phyloP scores from a whole-genome alignment of 2,797 vertebrate species.

The Lepus townsendii region DNA sequence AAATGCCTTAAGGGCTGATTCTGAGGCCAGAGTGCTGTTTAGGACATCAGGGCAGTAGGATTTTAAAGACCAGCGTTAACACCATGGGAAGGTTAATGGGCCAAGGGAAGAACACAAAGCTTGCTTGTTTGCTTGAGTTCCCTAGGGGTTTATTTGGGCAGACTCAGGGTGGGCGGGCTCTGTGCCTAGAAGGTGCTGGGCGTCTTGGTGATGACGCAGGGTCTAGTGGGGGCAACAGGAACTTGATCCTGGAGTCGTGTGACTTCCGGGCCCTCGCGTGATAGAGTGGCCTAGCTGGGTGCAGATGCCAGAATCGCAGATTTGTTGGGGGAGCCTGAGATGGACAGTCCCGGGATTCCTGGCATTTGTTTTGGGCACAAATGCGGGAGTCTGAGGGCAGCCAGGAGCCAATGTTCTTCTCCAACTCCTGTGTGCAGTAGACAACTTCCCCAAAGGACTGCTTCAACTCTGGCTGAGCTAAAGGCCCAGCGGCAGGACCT shows the following conservation, averaged over 20 bases:
- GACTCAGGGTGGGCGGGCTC: not conserved
- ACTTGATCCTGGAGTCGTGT: not conserved
- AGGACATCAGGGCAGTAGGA: not conserved
- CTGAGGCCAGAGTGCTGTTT: too few species aligned
- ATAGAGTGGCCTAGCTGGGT: too few species aligned
- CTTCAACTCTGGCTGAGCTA: not conserved
- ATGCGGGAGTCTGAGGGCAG: not conserved
- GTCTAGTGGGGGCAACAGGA: too few species aligned
- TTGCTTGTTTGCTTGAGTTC: not conserved
- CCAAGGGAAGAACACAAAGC: conserved; percentile 3
- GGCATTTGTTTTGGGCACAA: not conserved
- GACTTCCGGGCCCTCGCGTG: too few species aligned
- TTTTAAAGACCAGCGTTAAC: not conserved
- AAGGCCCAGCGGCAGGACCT: not conserved
- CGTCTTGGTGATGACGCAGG: not conserved
- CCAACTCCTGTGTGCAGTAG: not conserved
- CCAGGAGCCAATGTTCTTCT: not conserved
- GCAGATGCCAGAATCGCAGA: too few species aligned
- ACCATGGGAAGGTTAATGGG: not conserved
- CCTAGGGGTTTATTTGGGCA: not conserved
- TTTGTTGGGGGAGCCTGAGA: too few species aligned
- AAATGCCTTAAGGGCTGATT: too few species aligned
- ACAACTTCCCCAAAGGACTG: not conserved
- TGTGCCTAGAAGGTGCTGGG: not conserved
- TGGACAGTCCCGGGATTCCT: not conserved